phyloP scores from a whole-genome alignment of 2,888 invertebrate genomes.

The Lasiommata megera region DNA sequence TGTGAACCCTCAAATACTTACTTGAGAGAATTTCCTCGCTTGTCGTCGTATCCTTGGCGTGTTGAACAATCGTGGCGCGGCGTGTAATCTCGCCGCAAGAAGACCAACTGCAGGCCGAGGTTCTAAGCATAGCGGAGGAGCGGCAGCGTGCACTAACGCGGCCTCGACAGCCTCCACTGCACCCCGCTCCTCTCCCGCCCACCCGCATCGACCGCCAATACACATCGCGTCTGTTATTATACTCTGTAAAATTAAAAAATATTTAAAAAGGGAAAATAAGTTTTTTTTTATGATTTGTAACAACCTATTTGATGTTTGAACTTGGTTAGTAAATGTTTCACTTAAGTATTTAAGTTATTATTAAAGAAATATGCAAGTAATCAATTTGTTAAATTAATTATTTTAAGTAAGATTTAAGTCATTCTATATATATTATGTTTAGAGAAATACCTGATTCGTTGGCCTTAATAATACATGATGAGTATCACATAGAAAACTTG shows the following conservation, averaged over 20 bases:
- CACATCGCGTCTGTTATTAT: constrained; percentile 84
- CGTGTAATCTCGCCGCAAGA: constrained; percentile 88
- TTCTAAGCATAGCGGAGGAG: constrained; percentile 93
- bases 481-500: constrained; percentile 88
- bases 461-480: constrained; percentile 94
- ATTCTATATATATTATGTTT: no score
- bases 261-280: not conserved
- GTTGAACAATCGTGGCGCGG: constrained; percentile 87
- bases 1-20: no score
- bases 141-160: constrained; percentile 91
- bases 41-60: constrained; percentile 87
- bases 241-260: constrained; percentile 61
- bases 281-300: no score
- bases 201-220: constrained; percentile 78
- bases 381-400: no score
- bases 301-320: no score
- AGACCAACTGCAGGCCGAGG: constrained; percentile 91
- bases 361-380: no score
- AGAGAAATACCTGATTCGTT: constrained; percentile 87
- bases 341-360: no score
- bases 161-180: constrained; percentile 86
- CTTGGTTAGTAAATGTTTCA: no score
- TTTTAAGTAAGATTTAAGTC: no score
- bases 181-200: constrained; percentile 89
- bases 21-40: constrained; percentile 90